phyloP scores from a whole-genome alignment of 1,140 invertebrate species.

The Capitella teleta region DNA sequence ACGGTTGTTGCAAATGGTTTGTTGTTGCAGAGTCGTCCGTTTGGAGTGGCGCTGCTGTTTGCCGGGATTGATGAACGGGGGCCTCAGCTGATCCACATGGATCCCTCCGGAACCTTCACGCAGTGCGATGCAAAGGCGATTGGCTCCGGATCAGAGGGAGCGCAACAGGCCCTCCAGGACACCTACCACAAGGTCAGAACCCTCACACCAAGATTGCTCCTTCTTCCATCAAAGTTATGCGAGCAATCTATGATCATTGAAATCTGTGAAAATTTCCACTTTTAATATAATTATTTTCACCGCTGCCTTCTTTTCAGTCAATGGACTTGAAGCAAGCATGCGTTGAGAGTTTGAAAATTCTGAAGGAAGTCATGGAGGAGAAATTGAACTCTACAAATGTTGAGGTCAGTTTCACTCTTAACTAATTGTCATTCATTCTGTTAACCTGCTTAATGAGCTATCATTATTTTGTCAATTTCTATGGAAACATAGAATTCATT shows the following conservation, averaged over 20 bases:
- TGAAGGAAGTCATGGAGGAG: conserved; percentile 99
- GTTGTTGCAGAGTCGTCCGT: conserved; percentile 69
- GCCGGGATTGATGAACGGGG: conserved; percentile 50
- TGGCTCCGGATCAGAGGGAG: conserved; percentile 96
- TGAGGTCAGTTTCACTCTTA: conserved; percentile 54
- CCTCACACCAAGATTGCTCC: no score
- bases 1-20: no score
- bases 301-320: conserved; percentile 68
- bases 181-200: conserved; percentile 61
- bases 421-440: background rate
- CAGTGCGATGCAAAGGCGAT: conserved; percentile 98
- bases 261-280: no score
- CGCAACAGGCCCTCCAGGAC: conserved; percentile 91
- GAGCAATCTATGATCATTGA: no score
- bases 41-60: conserved; percentile 79
- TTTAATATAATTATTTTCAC: no score
- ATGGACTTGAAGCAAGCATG: conserved; percentile 94
- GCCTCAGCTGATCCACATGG: conserved; percentile 75
- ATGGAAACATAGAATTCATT: background rate
- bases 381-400: conserved; percentile 96
- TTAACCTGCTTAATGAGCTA: background rate
- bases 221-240: no score
- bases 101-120: conserved; percentile 94
- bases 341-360: conserved; percentile 78
- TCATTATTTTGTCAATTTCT: background rate